Evolutionary conservation across 2,888 invertebrate species (phyloP).

Genomic region (Elgonia sp.): DNA sequence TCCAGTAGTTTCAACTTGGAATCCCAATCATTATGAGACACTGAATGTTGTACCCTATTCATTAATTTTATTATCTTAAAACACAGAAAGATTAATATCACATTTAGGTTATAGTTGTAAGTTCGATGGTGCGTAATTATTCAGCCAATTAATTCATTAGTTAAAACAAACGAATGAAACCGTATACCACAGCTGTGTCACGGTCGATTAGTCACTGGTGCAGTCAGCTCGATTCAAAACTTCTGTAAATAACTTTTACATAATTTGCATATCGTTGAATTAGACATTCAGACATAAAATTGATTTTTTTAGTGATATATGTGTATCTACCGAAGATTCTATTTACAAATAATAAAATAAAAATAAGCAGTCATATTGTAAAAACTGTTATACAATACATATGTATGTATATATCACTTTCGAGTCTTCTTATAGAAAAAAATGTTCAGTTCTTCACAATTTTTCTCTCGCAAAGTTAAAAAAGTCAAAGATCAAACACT

Average conservation of each 20-base stretch:
- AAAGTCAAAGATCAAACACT: slow-evolving; percentile 64
- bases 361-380: no score
- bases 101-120: not conserved
- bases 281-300: no score
- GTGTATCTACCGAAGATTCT: no score
- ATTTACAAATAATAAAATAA: no score
- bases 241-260: slow-evolving; percentile 3
- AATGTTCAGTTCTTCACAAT: slow-evolving; percentile 30
- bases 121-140: slow-evolving; percentile 10
- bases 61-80: no score
- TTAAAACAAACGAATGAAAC: slow-evolving; percentile 21
- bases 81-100: not conserved
- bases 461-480: slow-evolving; percentile 53
- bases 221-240: not conserved
- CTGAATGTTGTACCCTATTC: no score
- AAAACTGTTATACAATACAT: no score
- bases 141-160: slow-evolving; percentile 16
- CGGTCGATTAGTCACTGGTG: slow-evolving; percentile 12
- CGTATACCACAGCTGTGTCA: not conserved
- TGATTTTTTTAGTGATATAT: no score
- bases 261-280: not conserved
- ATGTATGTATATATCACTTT: no score
- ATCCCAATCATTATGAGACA: no score
- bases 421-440: no score
- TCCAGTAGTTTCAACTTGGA: no score